Evolutionary conservation across 2,797 vertebrate species (phyloP).

Genomic region (Ataeniobius toweri): DNA sequence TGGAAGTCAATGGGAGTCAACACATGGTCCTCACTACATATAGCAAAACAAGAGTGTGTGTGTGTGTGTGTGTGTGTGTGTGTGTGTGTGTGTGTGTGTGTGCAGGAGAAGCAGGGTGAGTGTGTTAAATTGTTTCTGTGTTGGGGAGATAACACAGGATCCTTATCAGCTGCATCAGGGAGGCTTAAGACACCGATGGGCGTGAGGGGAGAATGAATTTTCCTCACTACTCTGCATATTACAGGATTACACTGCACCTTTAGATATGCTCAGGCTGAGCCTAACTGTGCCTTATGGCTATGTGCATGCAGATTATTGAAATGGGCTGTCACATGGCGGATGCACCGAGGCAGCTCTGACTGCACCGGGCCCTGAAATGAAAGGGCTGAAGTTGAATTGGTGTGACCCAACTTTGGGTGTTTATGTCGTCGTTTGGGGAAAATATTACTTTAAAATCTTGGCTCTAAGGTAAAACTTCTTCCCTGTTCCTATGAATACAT

Average conservation of each 20-base stretch:
- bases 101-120: slow-evolving; percentile 42
- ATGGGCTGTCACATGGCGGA: slow-evolving; percentile 62
- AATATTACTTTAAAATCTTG: slow-evolving; percentile 21
- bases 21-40: too few species aligned
- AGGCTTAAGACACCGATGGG: slow-evolving; percentile 77
- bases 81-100: slow-evolving; percentile 31
- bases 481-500: not conserved
- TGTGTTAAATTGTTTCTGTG: slow-evolving; percentile 80
- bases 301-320: slow-evolving; percentile 65
- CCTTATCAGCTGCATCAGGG: slow-evolving; percentile 79
- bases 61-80: slow-evolving; percentile 38
- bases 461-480: slow-evolving; percentile 9
- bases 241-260: slow-evolving; percentile 83
- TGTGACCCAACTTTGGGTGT: slow-evolving; percentile 40
- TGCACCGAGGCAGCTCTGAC: slow-evolving; percentile 48
- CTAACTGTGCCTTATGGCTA: slow-evolving; percentile 66
- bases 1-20: too few species aligned
- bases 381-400: slow-evolving; percentile 45
- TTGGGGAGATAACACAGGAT: slow-evolving; percentile 78
- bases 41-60: too few species aligned
- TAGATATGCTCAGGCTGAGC: slow-evolving; percentile 72
- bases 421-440: slow-evolving; percentile 46
- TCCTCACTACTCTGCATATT: slow-evolving; percentile 82
- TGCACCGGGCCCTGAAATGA: slow-evolving; percentile 37
- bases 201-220: slow-evolving; percentile 77